Conservation (phyloP, 2,113 vertebrate species). For the Cheilinus undulatus region DNA sequence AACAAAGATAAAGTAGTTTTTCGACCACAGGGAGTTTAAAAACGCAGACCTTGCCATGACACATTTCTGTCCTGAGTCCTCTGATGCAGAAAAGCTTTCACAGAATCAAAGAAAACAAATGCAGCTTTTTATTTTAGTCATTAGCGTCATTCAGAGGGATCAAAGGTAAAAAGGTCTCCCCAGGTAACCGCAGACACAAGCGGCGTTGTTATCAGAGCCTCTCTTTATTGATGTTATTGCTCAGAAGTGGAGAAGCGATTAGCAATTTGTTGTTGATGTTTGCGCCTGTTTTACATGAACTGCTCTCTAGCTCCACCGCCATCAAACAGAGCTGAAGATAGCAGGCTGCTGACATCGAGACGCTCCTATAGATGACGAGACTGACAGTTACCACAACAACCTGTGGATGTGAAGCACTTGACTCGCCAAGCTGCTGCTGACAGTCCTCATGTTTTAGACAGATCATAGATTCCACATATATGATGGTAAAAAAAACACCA, state of each 20-base stretch:
- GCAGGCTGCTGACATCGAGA: constrained; percentile 8
- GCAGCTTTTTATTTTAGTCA: constrained; percentile 35
- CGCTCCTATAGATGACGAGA: constrained; percentile 27
- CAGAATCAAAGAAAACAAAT: constrained; percentile 51
- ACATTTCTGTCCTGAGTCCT: constrained; percentile 37
- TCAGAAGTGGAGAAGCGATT: constrained; percentile 41
- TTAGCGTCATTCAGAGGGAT: constrained; percentile 42
- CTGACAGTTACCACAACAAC: constrained; percentile 63
- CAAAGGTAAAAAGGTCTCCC: constrained; percentile 42
- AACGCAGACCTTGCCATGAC: constrained; percentile 15
- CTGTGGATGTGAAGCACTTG: constrained; percentile 36
- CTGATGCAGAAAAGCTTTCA: constrained; percentile 71
- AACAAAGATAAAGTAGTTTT: constrained; percentile 66
- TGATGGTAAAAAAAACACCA: too few species aligned
- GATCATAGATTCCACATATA: neutral
- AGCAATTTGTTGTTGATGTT: constrained; percentile 34
- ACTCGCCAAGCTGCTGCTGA: constrained; percentile 18
- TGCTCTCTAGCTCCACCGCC: constrained; percentile 38
- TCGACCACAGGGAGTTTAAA: constrained; percentile 53
- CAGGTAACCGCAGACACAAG: constrained; percentile 5
- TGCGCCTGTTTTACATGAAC: constrained; percentile 37
- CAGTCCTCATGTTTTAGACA: neutral
- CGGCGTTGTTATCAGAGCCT: neutral
- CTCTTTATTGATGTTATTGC: constrained; percentile 32
- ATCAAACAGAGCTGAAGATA: neutral